Conservation (phyloP, 2,113 vertebrate genomes). For the Coptodon bakossiorum region DNA sequence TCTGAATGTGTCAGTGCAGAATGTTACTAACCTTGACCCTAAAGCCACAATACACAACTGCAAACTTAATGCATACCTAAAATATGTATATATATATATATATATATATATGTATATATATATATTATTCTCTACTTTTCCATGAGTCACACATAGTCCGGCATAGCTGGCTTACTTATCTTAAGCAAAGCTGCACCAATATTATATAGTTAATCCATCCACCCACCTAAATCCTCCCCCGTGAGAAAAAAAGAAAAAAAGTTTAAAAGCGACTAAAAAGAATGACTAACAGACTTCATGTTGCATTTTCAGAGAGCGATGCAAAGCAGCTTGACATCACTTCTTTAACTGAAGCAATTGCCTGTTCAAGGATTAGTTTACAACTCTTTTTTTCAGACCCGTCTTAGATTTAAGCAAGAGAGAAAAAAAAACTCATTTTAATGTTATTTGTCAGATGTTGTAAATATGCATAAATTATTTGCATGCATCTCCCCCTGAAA, state of each 20-base stretch:
- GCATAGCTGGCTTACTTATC: neutral
- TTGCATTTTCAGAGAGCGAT: slow-evolving; percentile 1
- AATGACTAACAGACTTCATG: neutral
- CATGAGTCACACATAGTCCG: neutral
- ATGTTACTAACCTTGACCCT: neutral
- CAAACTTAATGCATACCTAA: neutral
- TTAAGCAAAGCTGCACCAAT: neutral
- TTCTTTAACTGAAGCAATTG: neutral
- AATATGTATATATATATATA: neutral
- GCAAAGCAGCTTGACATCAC: slow-evolving; percentile 8
- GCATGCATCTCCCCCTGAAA: neutral
- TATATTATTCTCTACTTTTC: neutral
- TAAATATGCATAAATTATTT: neutral
- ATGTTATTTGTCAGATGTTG: neutral
- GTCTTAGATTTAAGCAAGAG: neutral
- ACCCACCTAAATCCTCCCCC: neutral
- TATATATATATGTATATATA: too few relatives aligned
- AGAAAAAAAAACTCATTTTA: neutral
- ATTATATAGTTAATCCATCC: slow-evolving; percentile 2
- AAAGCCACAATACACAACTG: neutral
- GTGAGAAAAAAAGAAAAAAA: neutral
- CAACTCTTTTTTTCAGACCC: neutral
- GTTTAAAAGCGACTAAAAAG: slow-evolving; percentile 1
- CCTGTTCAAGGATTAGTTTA: neutral
- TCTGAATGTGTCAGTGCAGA: neutral